Evolutionary conservation across 2,113 vertebrate species (phyloP), one percentile per base, ranked within the genome.

Genomic region (Fregetta grallaria): DNA sequence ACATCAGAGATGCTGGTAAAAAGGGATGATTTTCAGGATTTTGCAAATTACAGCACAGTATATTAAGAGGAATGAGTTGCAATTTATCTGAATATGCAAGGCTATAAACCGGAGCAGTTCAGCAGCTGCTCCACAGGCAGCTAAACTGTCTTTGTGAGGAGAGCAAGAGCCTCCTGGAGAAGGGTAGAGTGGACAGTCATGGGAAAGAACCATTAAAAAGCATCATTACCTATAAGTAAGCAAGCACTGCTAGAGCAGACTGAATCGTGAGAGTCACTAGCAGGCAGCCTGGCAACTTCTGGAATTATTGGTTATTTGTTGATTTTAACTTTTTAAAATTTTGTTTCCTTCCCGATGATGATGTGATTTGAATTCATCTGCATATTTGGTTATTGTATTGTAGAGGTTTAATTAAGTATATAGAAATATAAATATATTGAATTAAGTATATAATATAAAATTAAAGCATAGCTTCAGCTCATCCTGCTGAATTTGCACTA

Each of bases 81-180:
- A 88, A 91, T 96, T 96, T 96, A 72, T 96, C 71, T 96, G 92
- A 90, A 95, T 96, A 79, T 88, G 85, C 49, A 65, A 73, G 34
- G 77, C 87, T 62, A 76, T 95, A 96, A 97, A 88, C 25, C 1
- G 9, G 59, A 92, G 81, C 90, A 70, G 81, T 93, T 93, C 85
- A 91, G 86, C 94, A 96, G 93, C 95, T 96, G 95, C 93, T 95
- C 68, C 91, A 89, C 29, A 86, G 83, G 61, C 86, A 96, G 63
- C 86, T 77, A 74, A 88, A 92, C 75, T 83, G 66, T 73, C 92
- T 90, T 90, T 95, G 93, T 94, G 72, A 81, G 71, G 80, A 86
- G 38, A 94, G 32, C 3, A 3, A 85, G 62, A 90, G 56, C 27
- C 40, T 95, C 40, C 34, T 75, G 40, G 44, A 95, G 81, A 85